These are phyloP conservation scores for Mobula birostris DNA, from an alignment of 2,113 vertebrate genomes.

Conservation along the genomic window DNA sequence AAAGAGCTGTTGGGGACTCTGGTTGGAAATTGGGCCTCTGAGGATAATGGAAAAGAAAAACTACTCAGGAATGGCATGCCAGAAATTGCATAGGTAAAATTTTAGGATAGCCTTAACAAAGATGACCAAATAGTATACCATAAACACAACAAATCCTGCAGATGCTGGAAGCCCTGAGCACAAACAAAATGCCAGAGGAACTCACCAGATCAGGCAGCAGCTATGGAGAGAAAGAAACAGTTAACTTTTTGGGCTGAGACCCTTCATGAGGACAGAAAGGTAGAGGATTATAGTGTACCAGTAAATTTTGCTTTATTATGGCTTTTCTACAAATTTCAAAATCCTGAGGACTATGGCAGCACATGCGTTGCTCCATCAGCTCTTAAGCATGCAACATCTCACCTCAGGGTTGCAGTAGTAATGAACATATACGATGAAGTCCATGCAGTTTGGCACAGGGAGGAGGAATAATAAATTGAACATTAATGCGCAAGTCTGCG, in stretches of 20 bases:
- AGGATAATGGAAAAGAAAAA: not conserved
- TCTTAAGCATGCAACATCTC: not conserved
- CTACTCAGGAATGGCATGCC: not conserved
- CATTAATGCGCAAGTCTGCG: not conserved
- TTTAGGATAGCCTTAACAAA: not conserved
- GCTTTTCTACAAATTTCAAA: not conserved
- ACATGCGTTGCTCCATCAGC: not conserved
- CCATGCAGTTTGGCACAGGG: not conserved
- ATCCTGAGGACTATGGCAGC: not conserved
- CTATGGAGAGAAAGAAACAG: no score
- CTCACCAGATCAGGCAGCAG: no score
- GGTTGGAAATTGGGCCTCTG: not conserved
- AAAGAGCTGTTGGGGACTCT: not conserved
- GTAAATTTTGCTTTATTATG: not conserved
- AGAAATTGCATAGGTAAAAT: not conserved
- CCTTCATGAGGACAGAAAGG: no score
- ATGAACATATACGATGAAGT: not conserved
- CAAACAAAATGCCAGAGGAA: no score
- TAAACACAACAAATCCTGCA: no score
- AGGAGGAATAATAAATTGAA: not conserved
- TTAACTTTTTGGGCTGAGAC: no score
- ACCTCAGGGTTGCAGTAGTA: not conserved
- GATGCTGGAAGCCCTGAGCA: no score
- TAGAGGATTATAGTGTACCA: not conserved
- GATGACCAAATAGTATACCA: not conserved